phyloP scores from a whole-genome alignment of 2,888 invertebrate genomes.

The Calameuta idolon region DNA sequence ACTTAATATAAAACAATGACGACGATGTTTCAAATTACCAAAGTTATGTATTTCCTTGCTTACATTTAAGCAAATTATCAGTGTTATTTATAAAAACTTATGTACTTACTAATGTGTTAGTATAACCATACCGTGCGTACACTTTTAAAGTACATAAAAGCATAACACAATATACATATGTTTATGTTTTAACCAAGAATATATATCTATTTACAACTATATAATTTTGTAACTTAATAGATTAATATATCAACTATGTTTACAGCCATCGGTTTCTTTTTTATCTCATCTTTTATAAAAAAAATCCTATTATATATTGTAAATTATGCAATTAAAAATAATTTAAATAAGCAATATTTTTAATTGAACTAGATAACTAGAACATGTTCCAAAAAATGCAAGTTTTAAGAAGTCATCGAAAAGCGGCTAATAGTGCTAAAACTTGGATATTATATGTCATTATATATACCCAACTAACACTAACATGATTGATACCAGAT shows the following conservation, averaged over 20 bases:
- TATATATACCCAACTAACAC: not conserved
- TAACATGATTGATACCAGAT: not conserved
- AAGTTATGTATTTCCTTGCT: not conserved
- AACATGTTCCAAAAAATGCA: no score
- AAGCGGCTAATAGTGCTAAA: no score
- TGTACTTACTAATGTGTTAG: not conserved
- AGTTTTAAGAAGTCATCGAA: no score
- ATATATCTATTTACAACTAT: not conserved
- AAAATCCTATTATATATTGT: no score
- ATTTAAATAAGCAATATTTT: no score
- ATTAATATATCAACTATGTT: not conserved
- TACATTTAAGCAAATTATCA: not conserved
- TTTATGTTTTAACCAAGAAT: not conserved
- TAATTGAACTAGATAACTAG: no score
- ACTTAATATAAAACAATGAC: not conserved
- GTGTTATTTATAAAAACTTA: not conserved
- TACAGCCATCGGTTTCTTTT: not conserved
- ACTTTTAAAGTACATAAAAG: not conserved
- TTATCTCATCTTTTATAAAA: not conserved
- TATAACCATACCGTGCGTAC: not conserved
- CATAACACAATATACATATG: not conserved
- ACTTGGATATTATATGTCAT: not conserved
- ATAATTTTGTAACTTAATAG: not conserved
- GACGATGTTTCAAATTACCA: not conserved
- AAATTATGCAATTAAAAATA: no score